Base-by-base conservation (phyloP, 1,140 invertebrate genomes). In the Meteorus sp. region DNA sequence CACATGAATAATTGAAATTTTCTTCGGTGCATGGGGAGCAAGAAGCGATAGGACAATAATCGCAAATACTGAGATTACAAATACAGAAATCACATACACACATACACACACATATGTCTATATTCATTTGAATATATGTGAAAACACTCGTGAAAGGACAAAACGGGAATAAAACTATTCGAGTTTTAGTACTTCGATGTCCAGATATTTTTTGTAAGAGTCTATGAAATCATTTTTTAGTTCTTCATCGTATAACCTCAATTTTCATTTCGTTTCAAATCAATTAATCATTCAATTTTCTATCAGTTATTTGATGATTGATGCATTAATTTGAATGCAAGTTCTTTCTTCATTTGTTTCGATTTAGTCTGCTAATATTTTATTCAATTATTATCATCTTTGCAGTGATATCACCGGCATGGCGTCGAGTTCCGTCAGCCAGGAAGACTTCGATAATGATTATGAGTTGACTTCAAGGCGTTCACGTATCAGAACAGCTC, bases 341-440 rank as follows among this genome's bases (percentile, higher is more conserved):
- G n/a, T n/a, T n/a, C n/a, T n/a, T n/a, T n/a, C n/a, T n/a, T n/a
- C n/a, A n/a, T n/a, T n/a, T n/a, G n/a, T n/a, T n/a, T n/a, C 9
- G 15, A 13, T 39, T 20, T 5, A 56, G 33, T 7, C 19, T 17
- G 25, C 15, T 7, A 8, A 31, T 51, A 45, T n/a, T 44, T 13
- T 35, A 3, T 25, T 27, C 4, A n/a, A 35, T 55, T 51, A 22
- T 37, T 31, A 9, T 43, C 4, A 27, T 44, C 20, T 15, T 29
- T 47, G 7, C 61, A 73, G 71, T 55, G 71, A 73, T 31, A 62
- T 73, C 31, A 66, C 70, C 56, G 68, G 72, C 37, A 87, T 87
- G 85, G 85, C 85, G 64, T 87, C 85, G 5, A 86, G 85, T 66
- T 87, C 85, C 8, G 83, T 87, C 15, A 86, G 85, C 65, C 85